phyloP scores from a whole-genome alignment of 2,888 invertebrate genomes.

The Rapana venosa region DNA sequence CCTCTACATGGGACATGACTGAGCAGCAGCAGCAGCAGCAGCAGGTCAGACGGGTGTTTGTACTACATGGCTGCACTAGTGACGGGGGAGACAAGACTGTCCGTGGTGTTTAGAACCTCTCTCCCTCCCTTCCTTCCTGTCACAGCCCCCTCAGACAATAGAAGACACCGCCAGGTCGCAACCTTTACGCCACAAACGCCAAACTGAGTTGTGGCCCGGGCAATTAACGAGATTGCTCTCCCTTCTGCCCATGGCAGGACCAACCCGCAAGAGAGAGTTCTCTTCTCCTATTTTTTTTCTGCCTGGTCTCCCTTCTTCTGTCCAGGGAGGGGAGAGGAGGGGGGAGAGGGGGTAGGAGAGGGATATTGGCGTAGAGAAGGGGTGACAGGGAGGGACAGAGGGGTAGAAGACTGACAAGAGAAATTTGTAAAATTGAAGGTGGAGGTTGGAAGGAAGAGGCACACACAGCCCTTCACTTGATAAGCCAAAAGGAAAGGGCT shows the following conservation, averaged over 20 bases:
- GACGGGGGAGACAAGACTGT: neutral
- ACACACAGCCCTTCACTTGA: slow-evolving; percentile 13
- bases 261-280: neutral
- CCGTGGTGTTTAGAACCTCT: neutral
- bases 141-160: neutral
- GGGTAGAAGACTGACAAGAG: slow-evolving; percentile 47
- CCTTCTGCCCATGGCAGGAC: neutral
- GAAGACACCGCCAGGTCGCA: slow-evolving; percentile 37
- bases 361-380: too few species aligned
- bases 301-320: slow-evolving; percentile 38
- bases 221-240: slow-evolving; percentile 46
- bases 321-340: slow-evolving; percentile 40
- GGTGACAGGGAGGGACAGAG: slow-evolving; percentile 44
- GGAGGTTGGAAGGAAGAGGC: neutral
- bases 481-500: neutral
- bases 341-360: slow-evolving; percentile 36
- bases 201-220: slow-evolving; percentile 33
- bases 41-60: slow-evolving; percentile 9
- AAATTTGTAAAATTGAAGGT: slow-evolving; percentile 45
- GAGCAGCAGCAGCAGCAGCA: too few species aligned
- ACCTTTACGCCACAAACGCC: slow-evolving; percentile 28
- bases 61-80: neutral
- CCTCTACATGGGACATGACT: neutral
- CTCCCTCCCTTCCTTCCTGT: neutral
- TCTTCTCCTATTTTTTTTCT: slow-evolving; percentile 33